Conservation (phyloP, 2,797 vertebrate genomes). For the Hemibagrus guttatus region DNA sequence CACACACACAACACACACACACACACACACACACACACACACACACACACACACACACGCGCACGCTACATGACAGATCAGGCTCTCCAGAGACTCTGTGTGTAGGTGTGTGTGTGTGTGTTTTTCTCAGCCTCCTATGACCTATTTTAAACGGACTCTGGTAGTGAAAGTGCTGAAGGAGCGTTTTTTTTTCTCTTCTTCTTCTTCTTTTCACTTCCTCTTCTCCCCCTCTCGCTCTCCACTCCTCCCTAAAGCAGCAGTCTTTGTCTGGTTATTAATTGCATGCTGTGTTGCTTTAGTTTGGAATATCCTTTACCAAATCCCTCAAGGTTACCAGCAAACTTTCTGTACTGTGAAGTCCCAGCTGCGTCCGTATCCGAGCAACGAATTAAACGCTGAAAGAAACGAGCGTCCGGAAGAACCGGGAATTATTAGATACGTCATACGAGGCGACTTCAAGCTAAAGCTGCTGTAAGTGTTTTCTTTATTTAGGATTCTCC, state of each 20-base stretch:
- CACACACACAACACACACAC: not conserved
- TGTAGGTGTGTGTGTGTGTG: slow-evolving; percentile 17
- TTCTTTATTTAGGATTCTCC: not conserved
- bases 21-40: slow-evolving; percentile 25
- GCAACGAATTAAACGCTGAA: no score
- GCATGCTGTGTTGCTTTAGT: slow-evolving; percentile 20
- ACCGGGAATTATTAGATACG: no score
- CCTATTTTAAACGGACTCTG: slow-evolving; percentile 35
- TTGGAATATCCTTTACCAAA: not conserved
- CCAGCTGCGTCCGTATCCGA: not conserved
- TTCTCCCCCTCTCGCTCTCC: no score
- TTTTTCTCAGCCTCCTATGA: slow-evolving; percentile 19
- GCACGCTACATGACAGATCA: not conserved
- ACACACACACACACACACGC: slow-evolving; percentile 14
- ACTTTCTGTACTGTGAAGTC: not conserved
- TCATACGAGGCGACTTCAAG: not conserved
- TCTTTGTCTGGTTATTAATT: slow-evolving; percentile 33
- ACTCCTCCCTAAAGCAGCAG: not conserved
- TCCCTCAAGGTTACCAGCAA: not conserved
- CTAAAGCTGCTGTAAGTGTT: not conserved
- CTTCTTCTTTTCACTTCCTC: no score
- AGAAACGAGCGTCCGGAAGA: not conserved
- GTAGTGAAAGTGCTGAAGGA: slow-evolving; percentile 33
- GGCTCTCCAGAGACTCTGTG: not conserved
- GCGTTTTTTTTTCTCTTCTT: not conserved